Evolutionary conservation across 2,113 vertebrate species (phyloP), one percentile per base, ranked within the genome.

Genomic region (Setophaga petechia): DNA sequence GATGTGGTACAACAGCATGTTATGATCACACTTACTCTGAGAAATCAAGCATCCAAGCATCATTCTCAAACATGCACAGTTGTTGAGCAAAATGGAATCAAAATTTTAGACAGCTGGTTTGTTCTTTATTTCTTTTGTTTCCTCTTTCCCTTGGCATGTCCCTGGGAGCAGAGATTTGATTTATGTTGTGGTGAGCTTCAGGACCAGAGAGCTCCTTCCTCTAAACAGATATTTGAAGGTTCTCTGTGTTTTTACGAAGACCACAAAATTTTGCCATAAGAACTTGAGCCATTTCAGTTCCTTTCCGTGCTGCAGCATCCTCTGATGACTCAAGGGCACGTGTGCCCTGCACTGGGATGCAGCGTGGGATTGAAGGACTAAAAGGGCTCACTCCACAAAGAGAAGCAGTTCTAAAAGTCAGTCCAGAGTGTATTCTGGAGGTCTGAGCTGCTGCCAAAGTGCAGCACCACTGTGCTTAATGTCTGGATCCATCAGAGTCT

Each of bases 151-250:
- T 7, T 14, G 9, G 22, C 17, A n/a, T 68, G 17, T 65, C 46
- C 46, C 28, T 82, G 12, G 17, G 17, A 81, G 18, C 10, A 8
- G 47, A 27, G 15, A 28, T 43, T 58, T 0, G 0, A 6, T 84
- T 89, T 51, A 17, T 63, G 15, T 65, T 52, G 39, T 63, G 33
- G 8, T 74, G 44, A 79, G 62, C 30, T 72, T 75, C 8, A 10
- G 52, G 33, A 54, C 5, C n/a, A 68, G n/a, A 35, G 46, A 39
- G 3, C 11, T 87, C 44, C 49, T 75, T 81, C 21, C 20, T 71
- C 67, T 61, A 6, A n/a, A 9, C 4, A 55, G 58, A 30, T 65
- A 30, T 9, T 61, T 35, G 31, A 4, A 12, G 23, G 27, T 84
- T 57, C 20, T 65, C 27, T 67, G 1, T 69, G 2, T 76, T 91